These are phyloP conservation scores for Euglossa dilemma DNA, from an alignment of 1,140 invertebrate species.

Conservation along the genomic window DNA sequence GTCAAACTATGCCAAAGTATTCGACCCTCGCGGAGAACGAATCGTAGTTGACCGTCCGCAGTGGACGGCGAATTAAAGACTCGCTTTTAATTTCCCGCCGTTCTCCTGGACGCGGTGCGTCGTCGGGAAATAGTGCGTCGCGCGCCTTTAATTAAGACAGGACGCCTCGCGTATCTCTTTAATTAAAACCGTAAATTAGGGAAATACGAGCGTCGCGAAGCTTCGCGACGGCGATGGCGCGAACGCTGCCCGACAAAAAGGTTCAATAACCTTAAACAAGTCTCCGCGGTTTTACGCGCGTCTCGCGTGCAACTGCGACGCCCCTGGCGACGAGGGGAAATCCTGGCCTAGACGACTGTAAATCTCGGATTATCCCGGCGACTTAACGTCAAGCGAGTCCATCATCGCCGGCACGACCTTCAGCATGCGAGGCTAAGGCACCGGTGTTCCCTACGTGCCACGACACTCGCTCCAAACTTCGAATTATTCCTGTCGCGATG, in stretches of 20 bases:
- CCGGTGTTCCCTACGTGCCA: neutral
- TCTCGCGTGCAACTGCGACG: neutral
- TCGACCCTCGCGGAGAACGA: neutral
- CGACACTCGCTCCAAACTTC: too few species aligned
- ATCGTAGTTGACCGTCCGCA: neutral
- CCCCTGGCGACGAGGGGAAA: neutral
- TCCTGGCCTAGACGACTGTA: slow-evolving; percentile 2
- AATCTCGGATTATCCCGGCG: slow-evolving; percentile 29
- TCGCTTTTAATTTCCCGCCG: neutral
- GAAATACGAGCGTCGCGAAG: neutral
- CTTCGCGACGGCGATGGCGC: neutral
- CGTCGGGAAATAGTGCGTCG: neutral
- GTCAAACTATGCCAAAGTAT: too few species aligned
- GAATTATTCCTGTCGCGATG: neutral
- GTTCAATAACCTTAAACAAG: slow-evolving; percentile 23
- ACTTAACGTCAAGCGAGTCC: neutral
- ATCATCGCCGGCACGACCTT: neutral
- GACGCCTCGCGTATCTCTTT: neutral
- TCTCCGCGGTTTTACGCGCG: neutral
- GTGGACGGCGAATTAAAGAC: neutral
- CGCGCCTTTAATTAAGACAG: neutral
- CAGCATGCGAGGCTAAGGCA: neutral
- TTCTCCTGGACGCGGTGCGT: too few species aligned
- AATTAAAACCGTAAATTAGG: slow-evolving; percentile 24
- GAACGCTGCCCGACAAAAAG: neutral